Evolutionary conservation across 92 coral and sea anemone genomes (phyloP).

Genomic region (Parazoanthus atlanticus): DNA sequence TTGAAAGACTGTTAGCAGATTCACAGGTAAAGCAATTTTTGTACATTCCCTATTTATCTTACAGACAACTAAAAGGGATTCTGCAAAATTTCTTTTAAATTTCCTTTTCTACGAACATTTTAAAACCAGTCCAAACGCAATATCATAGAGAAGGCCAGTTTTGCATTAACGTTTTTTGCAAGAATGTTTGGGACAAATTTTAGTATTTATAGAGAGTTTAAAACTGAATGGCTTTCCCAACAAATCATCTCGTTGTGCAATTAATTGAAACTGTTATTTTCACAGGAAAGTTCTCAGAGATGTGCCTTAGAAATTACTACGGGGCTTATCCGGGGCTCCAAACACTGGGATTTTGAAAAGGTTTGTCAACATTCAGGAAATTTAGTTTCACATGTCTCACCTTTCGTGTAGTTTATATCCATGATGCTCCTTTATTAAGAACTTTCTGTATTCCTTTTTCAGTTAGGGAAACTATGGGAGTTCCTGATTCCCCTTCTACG

Average conservation of each 20-base stretch:
- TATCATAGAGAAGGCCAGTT: too few species aligned
- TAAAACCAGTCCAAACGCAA: too few species aligned
- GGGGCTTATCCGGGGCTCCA: constrained; percentile 91
- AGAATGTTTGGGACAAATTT: too few species aligned
- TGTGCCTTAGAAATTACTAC: constrained; percentile 94
- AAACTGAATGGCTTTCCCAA: too few species aligned
- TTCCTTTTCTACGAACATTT: too few species aligned
- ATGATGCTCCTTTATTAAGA: not conserved
- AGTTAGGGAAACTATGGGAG: constrained; percentile 88
- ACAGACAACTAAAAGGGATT: too few species aligned
- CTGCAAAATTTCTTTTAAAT: too few species aligned
- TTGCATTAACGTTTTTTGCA: too few species aligned
- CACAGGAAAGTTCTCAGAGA: constrained; percentile 91
- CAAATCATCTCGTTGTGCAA: not conserved
- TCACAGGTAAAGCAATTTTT: constrained; percentile 65
- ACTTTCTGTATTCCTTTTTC: constrained; percentile 12
- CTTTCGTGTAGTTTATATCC: not conserved
- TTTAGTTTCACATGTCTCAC: not conserved
- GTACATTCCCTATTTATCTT: too few species aligned
- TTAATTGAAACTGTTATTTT: not conserved
- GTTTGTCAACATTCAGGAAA: constrained; percentile 31
- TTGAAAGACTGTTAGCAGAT: constrained; percentile 83
- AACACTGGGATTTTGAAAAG: constrained; percentile 93
- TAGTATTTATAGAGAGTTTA: too few species aligned
- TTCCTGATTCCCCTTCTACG: constrained; percentile 84